Conservation (phyloP, 2,888 invertebrate genomes). For the Thymelicus sylvestris region DNA sequence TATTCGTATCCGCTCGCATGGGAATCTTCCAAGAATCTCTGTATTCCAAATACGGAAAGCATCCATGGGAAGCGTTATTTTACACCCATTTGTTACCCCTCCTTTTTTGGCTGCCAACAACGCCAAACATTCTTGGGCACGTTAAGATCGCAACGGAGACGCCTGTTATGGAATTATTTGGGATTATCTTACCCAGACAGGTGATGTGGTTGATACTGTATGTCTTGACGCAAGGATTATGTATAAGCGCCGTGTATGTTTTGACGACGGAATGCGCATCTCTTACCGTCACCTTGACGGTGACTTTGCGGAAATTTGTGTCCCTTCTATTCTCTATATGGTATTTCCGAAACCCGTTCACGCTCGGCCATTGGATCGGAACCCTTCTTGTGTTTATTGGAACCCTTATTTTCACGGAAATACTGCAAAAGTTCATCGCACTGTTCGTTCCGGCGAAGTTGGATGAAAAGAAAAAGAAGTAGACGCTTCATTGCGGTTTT, state of each 20-base stretch:
- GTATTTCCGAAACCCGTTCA: slow-evolving; percentile 98
- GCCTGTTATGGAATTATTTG: slow-evolving; percentile 85
- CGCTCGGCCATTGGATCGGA: slow-evolving; percentile 95
- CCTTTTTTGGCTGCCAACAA: slow-evolving; percentile 93
- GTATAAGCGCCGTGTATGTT: slow-evolving; percentile 97
- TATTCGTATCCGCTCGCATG: slow-evolving; percentile 97
- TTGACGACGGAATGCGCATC: slow-evolving; percentile 97
- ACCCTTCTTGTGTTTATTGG: slow-evolving; percentile 96
- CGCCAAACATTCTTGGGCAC: slow-evolving; percentile 91
- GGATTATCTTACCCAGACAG: slow-evolving; percentile 88
- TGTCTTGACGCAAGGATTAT: slow-evolving; percentile 94
- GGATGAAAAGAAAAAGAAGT: slow-evolving; percentile 59
- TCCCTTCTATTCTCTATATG: slow-evolving; percentile 97
- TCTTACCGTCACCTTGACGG: slow-evolving; percentile 96
- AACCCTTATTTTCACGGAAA: slow-evolving; percentile 95
- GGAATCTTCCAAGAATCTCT: slow-evolving; percentile 97
- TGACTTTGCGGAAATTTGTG: slow-evolving; percentile 97
- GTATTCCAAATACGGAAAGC: slow-evolving; percentile 93
- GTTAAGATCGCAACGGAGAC: slow-evolving; percentile 89
- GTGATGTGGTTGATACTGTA: slow-evolving; percentile 92
- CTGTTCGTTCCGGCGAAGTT: slow-evolving; percentile 59
- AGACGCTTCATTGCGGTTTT: slow-evolving; percentile 7
- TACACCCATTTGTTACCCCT: slow-evolving; percentile 96
- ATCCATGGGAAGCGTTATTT: slow-evolving; percentile 94
- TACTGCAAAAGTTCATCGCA: slow-evolving; percentile 82